phyloP scores from a whole-genome alignment of 2,888 invertebrate genomes.

The Patella ulyssiponensis region DNA sequence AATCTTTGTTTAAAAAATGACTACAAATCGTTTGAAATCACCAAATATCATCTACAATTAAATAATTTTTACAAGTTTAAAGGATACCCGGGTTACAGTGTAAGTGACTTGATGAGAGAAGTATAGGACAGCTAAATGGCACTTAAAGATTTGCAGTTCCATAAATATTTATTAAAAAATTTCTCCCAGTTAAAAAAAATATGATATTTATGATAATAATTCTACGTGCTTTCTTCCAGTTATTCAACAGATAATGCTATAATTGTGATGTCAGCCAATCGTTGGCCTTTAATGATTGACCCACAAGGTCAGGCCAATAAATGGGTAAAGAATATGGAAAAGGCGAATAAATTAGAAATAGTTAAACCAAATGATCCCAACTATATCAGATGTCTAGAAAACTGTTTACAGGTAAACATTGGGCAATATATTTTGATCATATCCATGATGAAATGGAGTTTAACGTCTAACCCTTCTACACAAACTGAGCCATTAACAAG shows the following conservation, averaged over 20 bases:
- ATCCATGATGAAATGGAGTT: too few species aligned
- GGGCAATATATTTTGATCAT: too few species aligned
- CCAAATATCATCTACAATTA: too few species aligned
- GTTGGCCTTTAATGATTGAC: constrained; percentile 73
- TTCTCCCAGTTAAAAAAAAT: not conserved
- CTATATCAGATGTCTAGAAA: constrained; percentile 85
- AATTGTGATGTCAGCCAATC: constrained; percentile 67
- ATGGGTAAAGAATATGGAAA: constrained; percentile 95
- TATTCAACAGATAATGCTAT: constrained; percentile 71
- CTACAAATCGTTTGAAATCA: too few species aligned
- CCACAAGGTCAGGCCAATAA: constrained; percentile 88
- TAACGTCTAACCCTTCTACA: too few species aligned
- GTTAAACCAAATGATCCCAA: constrained; percentile 87
- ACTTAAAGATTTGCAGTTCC: not conserved
- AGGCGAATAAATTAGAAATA: constrained; percentile 83
- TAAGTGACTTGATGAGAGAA: too few species aligned
- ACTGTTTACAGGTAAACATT: constrained; percentile 79
- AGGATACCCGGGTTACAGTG: too few species aligned
- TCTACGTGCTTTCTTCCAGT: constrained; percentile 43
- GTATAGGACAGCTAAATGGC: too few species aligned
- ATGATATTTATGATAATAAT: not conserved
- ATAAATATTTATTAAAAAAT: not conserved
- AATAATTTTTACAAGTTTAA: too few species aligned
- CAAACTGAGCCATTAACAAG: too few species aligned
- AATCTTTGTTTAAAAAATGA: too few species aligned